Conservation (phyloP, 2,113 vertebrate species). For the Dolichallabes microphthalmus region DNA sequence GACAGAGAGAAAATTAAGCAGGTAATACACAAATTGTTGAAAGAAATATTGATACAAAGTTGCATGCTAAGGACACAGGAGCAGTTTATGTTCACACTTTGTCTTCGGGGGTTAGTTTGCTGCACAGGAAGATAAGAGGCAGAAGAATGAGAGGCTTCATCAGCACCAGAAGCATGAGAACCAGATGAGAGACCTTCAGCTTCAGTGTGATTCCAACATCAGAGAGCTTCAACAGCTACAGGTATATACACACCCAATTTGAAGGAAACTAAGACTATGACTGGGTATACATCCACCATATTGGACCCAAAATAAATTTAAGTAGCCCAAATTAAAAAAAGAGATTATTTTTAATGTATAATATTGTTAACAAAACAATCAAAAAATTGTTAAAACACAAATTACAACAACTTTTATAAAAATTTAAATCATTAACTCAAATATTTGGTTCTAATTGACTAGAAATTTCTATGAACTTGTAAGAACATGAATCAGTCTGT, state of each 20-base stretch:
- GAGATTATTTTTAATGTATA: too few relatives aligned
- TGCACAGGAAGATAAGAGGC: slow-evolving; percentile 92
- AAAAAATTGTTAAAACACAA: too few relatives aligned
- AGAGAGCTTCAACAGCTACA: slow-evolving; percentile 95
- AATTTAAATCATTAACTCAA: too few relatives aligned
- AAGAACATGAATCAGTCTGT: too few relatives aligned
- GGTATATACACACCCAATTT: slow-evolving; percentile 65
- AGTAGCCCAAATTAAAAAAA: too few relatives aligned
- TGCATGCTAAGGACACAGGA: not conserved
- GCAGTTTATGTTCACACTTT: not conserved
- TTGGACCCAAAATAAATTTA: too few relatives aligned
- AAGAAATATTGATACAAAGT: not conserved
- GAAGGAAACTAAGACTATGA: not conserved
- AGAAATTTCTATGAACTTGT: too few relatives aligned
- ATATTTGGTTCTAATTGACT: too few relatives aligned
- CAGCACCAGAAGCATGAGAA: slow-evolving; percentile 99
- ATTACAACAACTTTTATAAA: too few relatives aligned
- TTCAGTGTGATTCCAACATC: slow-evolving; percentile 95
- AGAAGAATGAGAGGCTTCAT: slow-evolving; percentile 93
- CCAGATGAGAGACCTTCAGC: slow-evolving; percentile 96
- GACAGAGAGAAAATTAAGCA: slow-evolving; percentile 96
- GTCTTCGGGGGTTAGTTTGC: slow-evolving; percentile 78
- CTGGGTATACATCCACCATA: not conserved
- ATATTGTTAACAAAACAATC: too few relatives aligned
- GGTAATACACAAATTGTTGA: slow-evolving; percentile 65